Conservation (phyloP, 2,797 vertebrate genomes). For the Orientallactaga sibirica region DNA sequence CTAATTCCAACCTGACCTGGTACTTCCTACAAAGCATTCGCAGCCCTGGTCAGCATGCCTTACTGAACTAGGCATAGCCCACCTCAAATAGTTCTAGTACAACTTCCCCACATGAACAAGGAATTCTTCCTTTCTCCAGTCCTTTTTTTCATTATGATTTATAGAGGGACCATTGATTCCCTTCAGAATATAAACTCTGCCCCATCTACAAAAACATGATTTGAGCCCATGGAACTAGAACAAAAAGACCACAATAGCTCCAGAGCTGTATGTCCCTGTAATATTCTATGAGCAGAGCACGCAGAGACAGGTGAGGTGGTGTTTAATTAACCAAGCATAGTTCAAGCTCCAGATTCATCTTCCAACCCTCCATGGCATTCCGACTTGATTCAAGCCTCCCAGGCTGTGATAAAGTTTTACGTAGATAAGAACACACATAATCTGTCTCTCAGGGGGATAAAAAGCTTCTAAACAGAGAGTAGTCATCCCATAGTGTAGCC, state of each 20-base stretch:
- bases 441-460: not conserved
- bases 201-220: not conserved
- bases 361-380: not conserved
- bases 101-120: not conserved
- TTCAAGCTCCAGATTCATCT: not conserved
- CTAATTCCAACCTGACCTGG: not conserved
- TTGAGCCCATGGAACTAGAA: not conserved
- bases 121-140: not conserved
- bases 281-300: not conserved
- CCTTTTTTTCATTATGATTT: not conserved
- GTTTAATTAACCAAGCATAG: slow-evolving; percentile 6
- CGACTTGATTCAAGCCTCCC: not conserved
- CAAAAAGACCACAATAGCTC: not conserved
- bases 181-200: not conserved
- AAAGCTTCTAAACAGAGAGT: not conserved
- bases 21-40: not conserved
- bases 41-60: not conserved
- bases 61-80: not conserved
- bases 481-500: not conserved
- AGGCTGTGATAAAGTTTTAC: not conserved
- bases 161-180: not conserved
- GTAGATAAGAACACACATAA: not conserved
- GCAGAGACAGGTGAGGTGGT: not conserved
- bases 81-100: not conserved
- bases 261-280: not conserved